phyloP scores from a whole-genome alignment of 2,113 vertebrate species.

The Dolichotis patagonum region DNA sequence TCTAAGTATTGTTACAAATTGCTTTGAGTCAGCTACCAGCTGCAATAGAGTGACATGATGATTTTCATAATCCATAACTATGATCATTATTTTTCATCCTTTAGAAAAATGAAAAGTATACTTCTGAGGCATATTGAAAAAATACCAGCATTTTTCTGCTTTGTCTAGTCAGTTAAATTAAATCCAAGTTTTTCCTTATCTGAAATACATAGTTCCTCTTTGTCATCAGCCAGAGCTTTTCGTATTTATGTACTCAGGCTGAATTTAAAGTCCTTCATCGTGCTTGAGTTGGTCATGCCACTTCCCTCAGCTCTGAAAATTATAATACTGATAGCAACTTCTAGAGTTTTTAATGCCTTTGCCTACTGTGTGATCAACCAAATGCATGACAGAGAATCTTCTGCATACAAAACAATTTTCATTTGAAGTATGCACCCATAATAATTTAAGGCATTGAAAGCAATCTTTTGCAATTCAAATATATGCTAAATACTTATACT shows the following conservation, averaged over 20 bases:
- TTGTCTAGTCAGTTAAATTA: background rate
- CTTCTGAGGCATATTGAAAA: background rate
- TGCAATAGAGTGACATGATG: background rate
- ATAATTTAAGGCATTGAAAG: conserved; percentile 51
- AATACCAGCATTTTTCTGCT: background rate
- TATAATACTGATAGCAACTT: background rate
- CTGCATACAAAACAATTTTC: conserved; percentile 15
- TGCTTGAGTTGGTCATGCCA: background rate
- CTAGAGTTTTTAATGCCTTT: background rate
- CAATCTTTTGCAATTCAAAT: conserved; percentile 42
- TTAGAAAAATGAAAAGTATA: background rate
- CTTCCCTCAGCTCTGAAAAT: conserved; percentile 14
- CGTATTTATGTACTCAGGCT: background rate
- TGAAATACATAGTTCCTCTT: background rate
- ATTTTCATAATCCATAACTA: background rate
- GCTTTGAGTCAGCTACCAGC: background rate
- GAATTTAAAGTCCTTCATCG: background rate
- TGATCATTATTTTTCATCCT: background rate
- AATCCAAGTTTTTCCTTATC: background rate
- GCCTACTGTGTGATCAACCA: background rate
- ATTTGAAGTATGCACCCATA: background rate
- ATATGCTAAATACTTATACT: conserved; percentile 6
- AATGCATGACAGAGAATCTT: background rate
- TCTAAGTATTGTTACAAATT: conserved; percentile 8
- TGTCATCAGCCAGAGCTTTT: background rate